These are phyloP conservation scores for Chaenogobius annularis DNA, from an alignment of 2,113 vertebrate species.

Conservation along the genomic window DNA sequence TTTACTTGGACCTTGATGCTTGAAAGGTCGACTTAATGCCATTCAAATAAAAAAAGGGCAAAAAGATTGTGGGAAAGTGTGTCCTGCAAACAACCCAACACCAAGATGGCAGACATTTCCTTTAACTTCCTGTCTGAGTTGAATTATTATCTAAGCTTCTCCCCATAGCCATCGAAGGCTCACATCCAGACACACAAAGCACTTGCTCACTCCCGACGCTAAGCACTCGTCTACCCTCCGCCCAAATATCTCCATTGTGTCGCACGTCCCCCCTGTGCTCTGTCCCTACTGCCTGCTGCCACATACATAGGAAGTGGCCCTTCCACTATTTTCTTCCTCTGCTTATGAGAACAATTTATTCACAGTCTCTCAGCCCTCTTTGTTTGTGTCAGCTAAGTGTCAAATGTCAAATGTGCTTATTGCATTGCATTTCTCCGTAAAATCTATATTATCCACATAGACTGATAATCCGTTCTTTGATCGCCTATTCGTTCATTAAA, in stretches of 20 bases:
- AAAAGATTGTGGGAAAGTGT: slow-evolving; percentile 31
- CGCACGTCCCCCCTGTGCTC: slow-evolving; percentile 27
- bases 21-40: background rate
- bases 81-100: slow-evolving; percentile 10
- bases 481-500: too few species aligned
- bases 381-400: slow-evolving; percentile 16
- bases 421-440: slow-evolving; percentile 29
- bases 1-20: background rate
- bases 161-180: slow-evolving; percentile 29
- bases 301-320: slow-evolving; percentile 64
- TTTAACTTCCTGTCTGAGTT: slow-evolving; percentile 15
- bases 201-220: slow-evolving; percentile 51
- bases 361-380: slow-evolving; percentile 51
- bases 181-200: slow-evolving; percentile 31
- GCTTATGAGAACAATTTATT: slow-evolving; percentile 67
- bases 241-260: slow-evolving; percentile 62
- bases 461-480: background rate
- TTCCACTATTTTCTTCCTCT: slow-evolving; percentile 68
- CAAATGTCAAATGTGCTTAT: slow-evolving; percentile 12
- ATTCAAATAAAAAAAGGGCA: background rate
- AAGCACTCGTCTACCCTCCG: slow-evolving; percentile 43
- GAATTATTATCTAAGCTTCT: slow-evolving; percentile 16
- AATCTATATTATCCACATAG: background rate
- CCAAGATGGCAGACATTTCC: slow-evolving; percentile 3
- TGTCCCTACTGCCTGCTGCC: slow-evolving; percentile 40